Conservation (phyloP, 2,888 invertebrate species). For the Caenorhabditis sp. region DNA sequence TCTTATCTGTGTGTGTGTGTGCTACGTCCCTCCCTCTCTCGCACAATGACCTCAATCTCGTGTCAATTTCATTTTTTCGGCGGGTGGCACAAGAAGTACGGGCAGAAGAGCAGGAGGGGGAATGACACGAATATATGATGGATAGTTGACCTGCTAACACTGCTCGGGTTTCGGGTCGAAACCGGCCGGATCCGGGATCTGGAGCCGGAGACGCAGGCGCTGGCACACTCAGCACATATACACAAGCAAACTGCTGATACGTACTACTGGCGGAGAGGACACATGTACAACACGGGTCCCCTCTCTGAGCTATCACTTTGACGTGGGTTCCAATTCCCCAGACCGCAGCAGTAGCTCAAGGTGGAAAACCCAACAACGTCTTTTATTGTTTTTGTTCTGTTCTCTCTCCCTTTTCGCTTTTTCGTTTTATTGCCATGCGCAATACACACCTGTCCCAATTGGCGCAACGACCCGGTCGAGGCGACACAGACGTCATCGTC, state of each 20-base stretch:
- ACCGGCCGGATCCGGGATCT: slow-evolving; percentile 19
- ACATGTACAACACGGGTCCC: slow-evolving; percentile 44
- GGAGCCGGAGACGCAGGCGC: slow-evolving; percentile 50
- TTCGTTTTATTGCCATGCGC: slow-evolving; percentile 46
- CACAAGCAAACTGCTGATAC: slow-evolving; percentile 37
- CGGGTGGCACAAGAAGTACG: slow-evolving; percentile 35
- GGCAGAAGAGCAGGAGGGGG: slow-evolving; percentile 12
- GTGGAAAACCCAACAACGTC: no score
- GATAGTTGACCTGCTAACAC: slow-evolving; percentile 51
- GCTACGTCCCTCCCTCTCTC: slow-evolving; percentile 20
- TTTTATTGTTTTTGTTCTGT: slow-evolving; percentile 32
- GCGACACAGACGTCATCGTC: slow-evolving; percentile 32
- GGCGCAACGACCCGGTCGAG: slow-evolving; percentile 14
- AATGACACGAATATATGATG: slow-evolving; percentile 33
- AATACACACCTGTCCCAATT: slow-evolving; percentile 33
- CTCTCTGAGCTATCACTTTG: slow-evolving; percentile 25
- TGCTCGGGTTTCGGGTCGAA: slow-evolving; percentile 57
- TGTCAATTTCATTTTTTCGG: slow-evolving; percentile 48
- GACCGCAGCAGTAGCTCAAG: no score
- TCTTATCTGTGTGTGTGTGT: slow-evolving; percentile 32
- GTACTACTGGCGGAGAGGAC: slow-evolving; percentile 49
- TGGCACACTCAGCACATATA: no score
- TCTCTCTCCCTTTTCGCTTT: no score
- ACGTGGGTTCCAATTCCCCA: slow-evolving; percentile 11
- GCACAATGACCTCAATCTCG: slow-evolving; percentile 47